Evolutionary conservation across 2,888 invertebrate genomes (phyloP), one percentile per base, ranked within the genome.

Genomic region (Asteroscopus sphinx): DNA sequence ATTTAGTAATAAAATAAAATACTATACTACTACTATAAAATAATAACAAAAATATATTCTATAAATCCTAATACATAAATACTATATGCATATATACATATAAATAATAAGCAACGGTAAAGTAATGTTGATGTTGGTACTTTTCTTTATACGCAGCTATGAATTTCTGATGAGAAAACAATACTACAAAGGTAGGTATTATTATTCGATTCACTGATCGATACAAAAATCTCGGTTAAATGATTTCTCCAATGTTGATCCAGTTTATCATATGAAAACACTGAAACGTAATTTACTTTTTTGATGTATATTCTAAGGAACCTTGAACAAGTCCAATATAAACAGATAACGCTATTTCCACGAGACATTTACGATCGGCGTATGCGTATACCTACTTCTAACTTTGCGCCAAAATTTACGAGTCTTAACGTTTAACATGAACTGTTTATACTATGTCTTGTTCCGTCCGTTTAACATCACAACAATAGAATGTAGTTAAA

Each of bases 251-350:
- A 16, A 45, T 26, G n/a, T 54, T 45, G 11, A 48, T 46, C 33
- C 16, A 55, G 15, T 33, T 42, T 45, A 32, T 26, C 15, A n/a
- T 26, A 46, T 36, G 12, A 44, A 53, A 62, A 25, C 21, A 13
- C 6, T 30, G 3, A 42, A 32, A 30, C 16, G n/a, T 35, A 16
- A 12, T 55, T 28, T 48, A 55, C 48, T 51, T 65, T 54, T 62
- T 64, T 32, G 42, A 58, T 51, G 16, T 48, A 37, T 54, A 21
- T 73, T 76, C 56, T 63, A 68, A 67, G 55, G 68, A 80, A 80
- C 86, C 86, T 85, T 86, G 81, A 68, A 55, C 67, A 44, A 63
- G 60, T 75, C 69, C 69, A 79, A 81, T 68, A 68, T 75, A 84
- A 82, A 80, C 82, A 81, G 71, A 79, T 75, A 79, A 45, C 60